These are phyloP conservation scores for Camelus dromedarius DNA, from an alignment of 2,113 vertebrate species.

Conservation along the genomic window DNA sequence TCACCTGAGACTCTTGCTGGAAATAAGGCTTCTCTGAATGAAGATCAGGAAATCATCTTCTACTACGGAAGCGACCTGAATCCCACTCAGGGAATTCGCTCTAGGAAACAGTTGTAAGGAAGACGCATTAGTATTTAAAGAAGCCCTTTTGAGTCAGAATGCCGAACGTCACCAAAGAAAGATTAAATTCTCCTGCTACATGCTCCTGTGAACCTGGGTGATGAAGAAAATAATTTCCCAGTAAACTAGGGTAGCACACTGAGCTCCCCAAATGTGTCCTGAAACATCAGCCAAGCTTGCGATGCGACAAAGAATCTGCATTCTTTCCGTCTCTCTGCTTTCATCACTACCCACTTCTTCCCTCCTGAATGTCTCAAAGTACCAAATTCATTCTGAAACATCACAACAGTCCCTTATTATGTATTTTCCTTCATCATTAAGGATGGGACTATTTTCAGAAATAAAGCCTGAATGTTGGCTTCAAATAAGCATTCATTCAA, in stretches of 20 bases:
- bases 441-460: constrained; percentile 54
- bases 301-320: background rate
- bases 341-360: background rate
- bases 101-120: constrained; percentile 47
- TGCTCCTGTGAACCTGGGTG: constrained; percentile 14
- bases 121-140: constrained; percentile 84
- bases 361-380: constrained; percentile 6
- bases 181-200: constrained; percentile 75
- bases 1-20: constrained; percentile 62
- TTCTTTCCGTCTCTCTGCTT: background rate
- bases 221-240: constrained; percentile 19
- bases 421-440: constrained; percentile 64
- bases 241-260: background rate
- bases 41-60: constrained; percentile 83
- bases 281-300: background rate
- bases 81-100: constrained; percentile 75
- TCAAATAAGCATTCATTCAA: constrained; percentile 73
- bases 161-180: constrained; percentile 72
- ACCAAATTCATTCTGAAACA: constrained; percentile 50
- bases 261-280: background rate
- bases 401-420: constrained; percentile 39
- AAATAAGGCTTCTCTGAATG: constrained; percentile 73
- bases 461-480: constrained; percentile 59
- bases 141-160: constrained; percentile 70
- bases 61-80: constrained; percentile 73